phyloP scores from a whole-genome alignment of 2,888 invertebrate species.

The Metopia argyrocephala region DNA sequence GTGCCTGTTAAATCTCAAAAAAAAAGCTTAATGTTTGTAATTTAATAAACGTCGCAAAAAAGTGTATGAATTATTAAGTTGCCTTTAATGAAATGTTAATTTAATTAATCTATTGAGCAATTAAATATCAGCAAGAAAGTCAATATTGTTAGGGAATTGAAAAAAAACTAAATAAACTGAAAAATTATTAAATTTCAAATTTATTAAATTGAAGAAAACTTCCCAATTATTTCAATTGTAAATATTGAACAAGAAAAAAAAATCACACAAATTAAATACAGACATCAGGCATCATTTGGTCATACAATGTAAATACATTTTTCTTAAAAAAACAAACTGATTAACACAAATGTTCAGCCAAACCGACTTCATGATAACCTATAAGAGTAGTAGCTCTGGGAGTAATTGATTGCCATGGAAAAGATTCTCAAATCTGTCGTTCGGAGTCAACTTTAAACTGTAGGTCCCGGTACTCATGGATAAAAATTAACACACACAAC shows the following conservation, averaged over 20 bases:
- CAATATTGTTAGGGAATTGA: background rate
- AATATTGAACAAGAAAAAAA: background rate
- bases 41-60: constrained; percentile 20
- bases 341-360: background rate
- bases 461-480: no score
- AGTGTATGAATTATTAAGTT: background rate
- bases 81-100: constrained; percentile 37
- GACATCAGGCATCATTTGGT: background rate
- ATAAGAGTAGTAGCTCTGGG: no score
- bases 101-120: constrained; percentile 6
- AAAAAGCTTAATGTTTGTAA: constrained; percentile 23
- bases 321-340: background rate
- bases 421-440: no score
- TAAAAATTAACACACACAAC: no score
- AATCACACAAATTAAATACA: background rate
- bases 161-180: background rate
- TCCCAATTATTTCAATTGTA: background rate
- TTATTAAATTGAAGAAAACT: background rate
- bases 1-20: background rate
- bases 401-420: no score
- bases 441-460: no score
- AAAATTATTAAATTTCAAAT: background rate
- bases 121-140: constrained; percentile 1
- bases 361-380: no score
- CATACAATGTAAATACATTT: background rate